A percentile compares a stretch with the other conserved stretches of the same genome.
These are phyloP conservation scores for Koerneria pararmatus DNA, from an alignment of 2,888 invertebrate genomes.

Conservation along the genomic window DNA sequence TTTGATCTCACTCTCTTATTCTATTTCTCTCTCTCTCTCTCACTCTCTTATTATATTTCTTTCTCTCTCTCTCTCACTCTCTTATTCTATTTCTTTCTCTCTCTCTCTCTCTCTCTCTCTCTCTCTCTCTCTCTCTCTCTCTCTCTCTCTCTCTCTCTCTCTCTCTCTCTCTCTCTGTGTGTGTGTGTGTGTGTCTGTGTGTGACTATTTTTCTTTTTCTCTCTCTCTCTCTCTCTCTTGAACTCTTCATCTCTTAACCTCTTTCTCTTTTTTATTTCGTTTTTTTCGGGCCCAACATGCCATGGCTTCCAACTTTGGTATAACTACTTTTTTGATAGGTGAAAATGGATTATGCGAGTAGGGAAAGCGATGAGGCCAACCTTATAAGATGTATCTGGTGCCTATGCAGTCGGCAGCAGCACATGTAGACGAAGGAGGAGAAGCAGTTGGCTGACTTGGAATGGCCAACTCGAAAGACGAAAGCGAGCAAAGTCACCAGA, in stretches of 20 bases:
- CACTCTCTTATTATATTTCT: background rate
- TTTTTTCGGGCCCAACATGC: no score
- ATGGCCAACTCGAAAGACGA: no score
- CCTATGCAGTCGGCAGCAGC: slow-evolving; percentile 51
- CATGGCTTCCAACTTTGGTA: no score
- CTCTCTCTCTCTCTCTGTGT: background rate
- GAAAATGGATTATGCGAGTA: no score
- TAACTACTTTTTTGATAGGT: no score
- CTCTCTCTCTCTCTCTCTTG: background rate
- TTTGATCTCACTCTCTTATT: no score
- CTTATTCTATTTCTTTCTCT: background rate
- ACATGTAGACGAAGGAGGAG: no score
- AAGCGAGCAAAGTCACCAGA: no score
- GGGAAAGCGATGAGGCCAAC: no score
- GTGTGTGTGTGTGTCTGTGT: background rate
- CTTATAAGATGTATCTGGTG: slow-evolving; percentile 58
- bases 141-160: background rate
- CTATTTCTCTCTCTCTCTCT: background rate
- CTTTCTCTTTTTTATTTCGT: background rate
- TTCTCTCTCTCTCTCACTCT: background rate
- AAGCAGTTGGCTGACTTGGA: no score
- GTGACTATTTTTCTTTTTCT: background rate
- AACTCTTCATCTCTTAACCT: background rate
- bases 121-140: background rate
- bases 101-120: background rate